phyloP scores from a whole-genome alignment of 1,140 invertebrate species.

The Charaxes varanes region DNA sequence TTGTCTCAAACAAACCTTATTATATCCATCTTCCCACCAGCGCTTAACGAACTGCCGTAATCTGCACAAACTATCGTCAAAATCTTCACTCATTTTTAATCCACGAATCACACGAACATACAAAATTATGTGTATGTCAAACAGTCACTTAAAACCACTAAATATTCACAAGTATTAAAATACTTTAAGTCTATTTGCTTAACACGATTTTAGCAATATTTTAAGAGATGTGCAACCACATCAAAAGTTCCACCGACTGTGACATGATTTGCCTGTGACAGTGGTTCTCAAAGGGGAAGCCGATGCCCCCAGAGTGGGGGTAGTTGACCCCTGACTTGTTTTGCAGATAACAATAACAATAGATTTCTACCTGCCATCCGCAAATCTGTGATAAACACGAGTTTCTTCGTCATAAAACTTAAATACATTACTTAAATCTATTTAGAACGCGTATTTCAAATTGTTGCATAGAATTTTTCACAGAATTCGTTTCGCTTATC shows the following conservation, averaged over 20 bases:
- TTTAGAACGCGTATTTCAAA: no score
- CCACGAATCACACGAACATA: slow-evolving; percentile 1
- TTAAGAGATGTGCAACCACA: slow-evolving; percentile 4
- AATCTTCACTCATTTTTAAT: slow-evolving; percentile 22
- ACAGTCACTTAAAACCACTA: no score
- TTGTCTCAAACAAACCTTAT: slow-evolving; percentile 28
- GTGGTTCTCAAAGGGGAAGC: slow-evolving; percentile 1
- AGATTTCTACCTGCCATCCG: slow-evolving; percentile 13
- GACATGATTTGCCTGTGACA: slow-evolving; percentile 10
- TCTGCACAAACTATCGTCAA: slow-evolving; percentile 34
- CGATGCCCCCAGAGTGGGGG: slow-evolving; percentile 9
- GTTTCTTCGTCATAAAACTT: no score
- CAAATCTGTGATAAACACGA: no score
- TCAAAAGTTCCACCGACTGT: slow-evolving; percentile 15
- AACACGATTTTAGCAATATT: background rate
- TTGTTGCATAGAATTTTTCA: no score
- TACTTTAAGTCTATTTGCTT: background rate
- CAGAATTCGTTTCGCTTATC: no score
- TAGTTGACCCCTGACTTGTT: slow-evolving; percentile 23
- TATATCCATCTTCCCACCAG: slow-evolving; percentile 53
- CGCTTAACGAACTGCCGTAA: slow-evolving; percentile 45
- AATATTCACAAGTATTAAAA: no score
- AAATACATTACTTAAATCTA: no score
- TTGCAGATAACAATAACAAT: slow-evolving; percentile 29
- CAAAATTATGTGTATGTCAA: no score